phyloP scores from a whole-genome alignment of 2,797 vertebrate genomes.

The Amphiprion clarkii region DNA sequence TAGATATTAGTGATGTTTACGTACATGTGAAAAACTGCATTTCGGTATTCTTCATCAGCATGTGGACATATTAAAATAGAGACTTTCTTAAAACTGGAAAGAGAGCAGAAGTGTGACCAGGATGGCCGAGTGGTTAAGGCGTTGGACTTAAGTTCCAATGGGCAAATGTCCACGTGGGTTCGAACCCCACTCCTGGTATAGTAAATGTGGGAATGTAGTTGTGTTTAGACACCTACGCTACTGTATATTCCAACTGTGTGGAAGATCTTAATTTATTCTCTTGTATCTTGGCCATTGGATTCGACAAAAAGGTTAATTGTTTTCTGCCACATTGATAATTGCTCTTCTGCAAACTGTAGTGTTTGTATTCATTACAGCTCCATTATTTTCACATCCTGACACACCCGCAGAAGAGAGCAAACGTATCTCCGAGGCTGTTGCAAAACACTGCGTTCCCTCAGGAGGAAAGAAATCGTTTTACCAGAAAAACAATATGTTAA shows the following conservation, averaged over 20 bases:
- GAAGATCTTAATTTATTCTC: neutral
- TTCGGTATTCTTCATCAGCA: no score
- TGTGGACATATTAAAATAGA: no score
- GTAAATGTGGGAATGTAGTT: no score
- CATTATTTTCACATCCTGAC: conserved; percentile 15
- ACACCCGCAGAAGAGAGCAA: neutral
- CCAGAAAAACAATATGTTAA: conserved; percentile 1
- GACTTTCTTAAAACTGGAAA: no score
- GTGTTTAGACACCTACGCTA: no score
- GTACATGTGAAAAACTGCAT: no score
- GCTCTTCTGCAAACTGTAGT: neutral
- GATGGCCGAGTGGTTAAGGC: conserved; percentile 9
- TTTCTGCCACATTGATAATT: neutral
- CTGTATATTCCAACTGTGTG: no score
- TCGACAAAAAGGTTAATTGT: neutral
- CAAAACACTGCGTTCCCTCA: neutral
- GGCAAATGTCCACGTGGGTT: neutral
- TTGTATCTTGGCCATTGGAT: conserved; percentile 8
- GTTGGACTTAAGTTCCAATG: conserved; percentile 20
- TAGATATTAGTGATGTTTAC: no score
- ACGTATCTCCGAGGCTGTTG: neutral
- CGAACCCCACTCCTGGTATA: conserved; percentile 8
- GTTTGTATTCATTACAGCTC: conserved; percentile 13
- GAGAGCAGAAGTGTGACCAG: neutral
- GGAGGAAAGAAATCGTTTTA: conserved; percentile 11